Percentiles rank a stretch among this genome's conserved stretches.
Evolutionary conservation across 2,888 invertebrate species (phyloP).

Genomic region (Idaea dimidiata): DNA sequence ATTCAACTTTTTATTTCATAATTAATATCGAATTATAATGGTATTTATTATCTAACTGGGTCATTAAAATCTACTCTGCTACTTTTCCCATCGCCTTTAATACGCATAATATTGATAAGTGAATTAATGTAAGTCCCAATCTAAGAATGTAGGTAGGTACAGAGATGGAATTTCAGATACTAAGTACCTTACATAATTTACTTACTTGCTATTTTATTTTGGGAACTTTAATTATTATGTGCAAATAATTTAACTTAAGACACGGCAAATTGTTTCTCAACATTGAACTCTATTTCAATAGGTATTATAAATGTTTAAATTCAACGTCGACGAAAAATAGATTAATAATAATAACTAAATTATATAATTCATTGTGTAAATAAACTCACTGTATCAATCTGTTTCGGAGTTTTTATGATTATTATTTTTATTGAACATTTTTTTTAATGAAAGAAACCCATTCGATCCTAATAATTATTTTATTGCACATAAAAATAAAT

Average conservation of each 20-base stretch:
- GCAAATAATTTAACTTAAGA: neutral
- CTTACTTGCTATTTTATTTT: neutral
- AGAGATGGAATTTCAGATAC: conserved; percentile 4
- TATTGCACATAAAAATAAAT: conserved; percentile 21
- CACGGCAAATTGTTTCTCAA: conserved; percentile 12
- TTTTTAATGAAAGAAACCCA: neutral
- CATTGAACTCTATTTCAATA: conserved; percentile 21
- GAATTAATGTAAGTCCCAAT: conserved; percentile 59
- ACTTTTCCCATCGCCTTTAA: neutral
- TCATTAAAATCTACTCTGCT: neutral
- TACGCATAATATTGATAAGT: conserved; percentile 18
- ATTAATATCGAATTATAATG: too few relatives aligned
- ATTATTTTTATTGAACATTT: conserved; percentile 2
- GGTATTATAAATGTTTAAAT: conserved; percentile 6
- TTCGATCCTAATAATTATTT: conserved; percentile 18
- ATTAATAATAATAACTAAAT: conserved; percentile 22
- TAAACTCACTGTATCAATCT: conserved; percentile 48
- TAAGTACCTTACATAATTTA: neutral
- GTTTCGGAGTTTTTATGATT: conserved; percentile 8
- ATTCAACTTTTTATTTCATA: too few relatives aligned
- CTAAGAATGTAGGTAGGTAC: conserved; percentile 53
- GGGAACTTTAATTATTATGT: neutral
- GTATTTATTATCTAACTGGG: too few relatives aligned
- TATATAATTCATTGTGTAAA: conserved; percentile 52
- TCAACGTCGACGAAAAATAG: conserved; percentile 20